phyloP scores from a whole-genome alignment of 2,113 vertebrate genomes.

The Arizona elegans region DNA sequence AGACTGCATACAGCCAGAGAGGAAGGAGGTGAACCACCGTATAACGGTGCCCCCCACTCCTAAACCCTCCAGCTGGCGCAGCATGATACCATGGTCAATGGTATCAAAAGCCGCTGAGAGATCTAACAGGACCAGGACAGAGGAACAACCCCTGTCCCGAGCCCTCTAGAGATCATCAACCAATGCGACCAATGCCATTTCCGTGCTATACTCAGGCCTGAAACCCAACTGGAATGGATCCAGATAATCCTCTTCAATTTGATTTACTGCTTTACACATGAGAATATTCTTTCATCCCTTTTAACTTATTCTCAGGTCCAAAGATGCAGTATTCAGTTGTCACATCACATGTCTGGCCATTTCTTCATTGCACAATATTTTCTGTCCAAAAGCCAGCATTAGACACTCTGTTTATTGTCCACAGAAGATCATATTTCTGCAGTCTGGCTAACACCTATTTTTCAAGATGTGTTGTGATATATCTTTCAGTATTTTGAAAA shows the following conservation, averaged over 20 bases:
- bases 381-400: conserved; percentile 92
- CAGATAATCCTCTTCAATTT: not conserved
- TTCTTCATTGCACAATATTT: conserved; percentile 93
- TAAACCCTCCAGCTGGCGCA: too few relatives aligned
- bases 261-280: not conserved
- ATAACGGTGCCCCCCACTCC: too few relatives aligned
- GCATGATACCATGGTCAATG: too few relatives aligned
- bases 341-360: conserved; percentile 93
- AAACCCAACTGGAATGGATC: too few relatives aligned
- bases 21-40: too few relatives aligned
- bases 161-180: too few relatives aligned
- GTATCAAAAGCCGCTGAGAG: too few relatives aligned
- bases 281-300: conserved; percentile 79
- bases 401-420: conserved; percentile 92
- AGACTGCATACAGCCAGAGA: too few relatives aligned
- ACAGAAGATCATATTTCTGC: conserved; percentile 93
- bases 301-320: conserved; percentile 91
- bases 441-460: conserved; percentile 90
- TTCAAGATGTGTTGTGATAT: conserved; percentile 95
- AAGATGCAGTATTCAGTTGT: conserved; percentile 94
- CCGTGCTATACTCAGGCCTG: too few relatives aligned
- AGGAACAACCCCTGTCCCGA: too few relatives aligned
- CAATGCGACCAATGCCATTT: too few relatives aligned
- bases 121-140: too few relatives aligned
- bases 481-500: conserved; percentile 98